Evolutionary conservation across 2,113 vertebrate species (phyloP).

Genomic region (Lasiurus borealis): DNA sequence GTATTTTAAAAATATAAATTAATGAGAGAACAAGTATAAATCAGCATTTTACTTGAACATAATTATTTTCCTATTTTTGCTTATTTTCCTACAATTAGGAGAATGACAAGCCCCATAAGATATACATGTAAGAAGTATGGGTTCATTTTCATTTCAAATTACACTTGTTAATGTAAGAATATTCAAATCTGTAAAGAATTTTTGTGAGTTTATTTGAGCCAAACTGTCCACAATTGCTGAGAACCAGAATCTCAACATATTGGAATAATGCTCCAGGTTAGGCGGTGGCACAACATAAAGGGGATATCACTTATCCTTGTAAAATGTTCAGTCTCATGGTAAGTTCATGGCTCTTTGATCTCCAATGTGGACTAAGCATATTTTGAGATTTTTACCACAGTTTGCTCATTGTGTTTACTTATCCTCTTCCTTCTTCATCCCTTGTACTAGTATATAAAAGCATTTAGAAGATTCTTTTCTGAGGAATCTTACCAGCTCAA

Average conservation of each 20-base stretch:
- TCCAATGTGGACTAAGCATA: neutral
- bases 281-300: neutral
- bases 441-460: neutral
- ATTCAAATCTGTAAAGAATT: too few relatives aligned
- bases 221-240: too few relatives aligned
- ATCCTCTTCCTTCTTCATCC: neutral
- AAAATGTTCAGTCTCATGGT: neutral
- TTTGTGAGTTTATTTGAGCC: too few relatives aligned
- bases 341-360: neutral
- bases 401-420: neutral
- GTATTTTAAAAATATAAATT: neutral
- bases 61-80: slow-evolving; percentile 19
- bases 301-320: neutral
- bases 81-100: neutral
- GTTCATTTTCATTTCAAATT: neutral
- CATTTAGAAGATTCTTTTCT: neutral
- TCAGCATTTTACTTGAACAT: neutral
- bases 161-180: neutral
- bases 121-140: neutral
- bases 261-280: neutral
- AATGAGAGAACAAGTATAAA: slow-evolving; percentile 36
- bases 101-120: neutral
- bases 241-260: too few relatives aligned
- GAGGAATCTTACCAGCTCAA: neutral
- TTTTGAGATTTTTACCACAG: neutral